Base-by-base conservation (phyloP, 2,113 vertebrate species). In the Coturnix japonica region DNA sequence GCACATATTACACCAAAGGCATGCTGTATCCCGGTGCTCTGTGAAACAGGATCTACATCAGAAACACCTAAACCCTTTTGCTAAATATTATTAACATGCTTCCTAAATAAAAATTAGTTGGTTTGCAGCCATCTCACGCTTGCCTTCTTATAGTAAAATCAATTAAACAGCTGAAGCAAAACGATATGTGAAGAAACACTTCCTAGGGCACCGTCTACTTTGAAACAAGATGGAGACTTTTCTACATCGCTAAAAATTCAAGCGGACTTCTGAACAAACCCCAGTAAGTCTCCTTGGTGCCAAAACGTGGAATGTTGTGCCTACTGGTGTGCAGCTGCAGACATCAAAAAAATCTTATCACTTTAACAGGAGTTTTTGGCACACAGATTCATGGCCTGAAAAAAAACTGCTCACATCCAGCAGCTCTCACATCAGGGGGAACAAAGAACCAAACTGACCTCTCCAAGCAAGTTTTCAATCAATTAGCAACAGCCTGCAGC, bases 161-260 rank as follows among this genome's bases (percentile, higher is more conserved):
- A 65, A 66, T 49, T 71, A 85, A 75, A 75, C 13, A 51, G 6
- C 10, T 66, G 37, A 95, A 92, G 6, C 33, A 59, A 46, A 75
- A 82, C 1, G 4, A 9, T 47, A 77, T 7, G 11, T 75, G 43
- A 89, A 93, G 59, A 94, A 69, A 92, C 16, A 7, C 23, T 64
- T 95, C 85, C 89, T 76, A 3, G 13, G 47, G 63, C 19, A 35
- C 2, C 9, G 6, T 20, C 28, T 69, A 13, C 85, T 84, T 90
- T 75, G 71, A 94, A 94, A 93, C 16, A 64, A 64, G 83, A 91
- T 60, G 41, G 12, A 63, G 71, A 74, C 74, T 44, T 65, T 59
- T 22, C 31, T 21, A 70, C 79, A 64, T 83, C 5, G 2, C 65
- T 75, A 78, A 89, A 87, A 94, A 92, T 44, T 63, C 63, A 60